Conservation (phyloP, 2,888 invertebrate genomes). For the Thyatira batis region DNA sequence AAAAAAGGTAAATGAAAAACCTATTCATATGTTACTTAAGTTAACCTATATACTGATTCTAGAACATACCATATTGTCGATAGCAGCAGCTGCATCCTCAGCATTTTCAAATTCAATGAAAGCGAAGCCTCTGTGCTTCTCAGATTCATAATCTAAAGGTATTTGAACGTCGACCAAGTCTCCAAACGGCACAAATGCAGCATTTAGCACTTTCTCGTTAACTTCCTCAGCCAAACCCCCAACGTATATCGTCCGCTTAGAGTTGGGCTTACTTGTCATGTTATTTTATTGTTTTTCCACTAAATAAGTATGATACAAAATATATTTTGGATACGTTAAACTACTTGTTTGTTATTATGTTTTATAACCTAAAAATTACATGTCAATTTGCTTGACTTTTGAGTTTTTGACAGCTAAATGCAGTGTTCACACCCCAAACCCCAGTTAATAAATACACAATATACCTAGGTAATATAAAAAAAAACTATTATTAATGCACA, state of each 20-base stretch:
- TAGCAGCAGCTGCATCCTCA: conserved; percentile 99
- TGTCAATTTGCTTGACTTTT: not conserved
- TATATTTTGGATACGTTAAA: not conserved
- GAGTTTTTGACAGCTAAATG: not conserved
- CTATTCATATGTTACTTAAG: not conserved
- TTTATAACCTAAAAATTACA: not conserved
- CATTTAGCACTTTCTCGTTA: conserved; percentile 96
- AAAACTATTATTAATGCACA: too few relatives aligned
- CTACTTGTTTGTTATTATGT: conserved; percentile 1
- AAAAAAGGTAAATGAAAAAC: not conserved
- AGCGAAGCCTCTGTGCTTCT: conserved; percentile 98
- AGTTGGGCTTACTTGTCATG: conserved; percentile 83
- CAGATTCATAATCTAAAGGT: conserved; percentile 98
- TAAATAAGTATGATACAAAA: not conserved
- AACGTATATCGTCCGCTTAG: conserved; percentile 92
- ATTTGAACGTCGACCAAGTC: conserved; percentile 99
- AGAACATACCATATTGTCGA: conserved; percentile 96
- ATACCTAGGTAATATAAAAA: too few relatives aligned
- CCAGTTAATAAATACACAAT: too few relatives aligned
- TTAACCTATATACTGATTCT: not conserved
- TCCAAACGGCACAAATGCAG: conserved; percentile 99
- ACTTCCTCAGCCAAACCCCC: conserved; percentile 97
- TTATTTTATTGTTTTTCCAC: not conserved
- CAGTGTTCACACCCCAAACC: too few relatives aligned
- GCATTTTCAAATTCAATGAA: conserved; percentile 98